Evolutionary conservation across 1,140 invertebrate species (phyloP).

Genomic region (Nilaparvata lugens): DNA sequence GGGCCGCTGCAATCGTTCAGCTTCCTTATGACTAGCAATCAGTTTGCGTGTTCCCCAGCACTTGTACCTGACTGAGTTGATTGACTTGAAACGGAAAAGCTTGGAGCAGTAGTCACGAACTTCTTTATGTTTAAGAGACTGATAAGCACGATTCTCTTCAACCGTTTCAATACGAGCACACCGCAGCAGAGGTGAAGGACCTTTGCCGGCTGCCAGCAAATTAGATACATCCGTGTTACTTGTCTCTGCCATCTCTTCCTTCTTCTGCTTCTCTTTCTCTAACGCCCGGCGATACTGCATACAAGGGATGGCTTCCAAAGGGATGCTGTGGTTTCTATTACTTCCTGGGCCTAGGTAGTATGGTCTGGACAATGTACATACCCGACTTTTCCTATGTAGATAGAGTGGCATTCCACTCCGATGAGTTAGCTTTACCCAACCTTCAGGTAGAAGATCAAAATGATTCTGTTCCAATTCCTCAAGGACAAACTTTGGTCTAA

Average conservation of each 20-base stretch:
- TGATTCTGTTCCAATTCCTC: slow-evolving; percentile 14
- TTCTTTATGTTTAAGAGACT: slow-evolving; percentile 66
- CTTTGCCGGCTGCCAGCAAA: too few species aligned
- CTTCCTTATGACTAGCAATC: slow-evolving; percentile 67
- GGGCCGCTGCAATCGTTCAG: slow-evolving; percentile 65
- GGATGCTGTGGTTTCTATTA: slow-evolving; percentile 80
- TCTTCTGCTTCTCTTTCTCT: slow-evolving; percentile 47
- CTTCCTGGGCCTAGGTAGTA: slow-evolving; percentile 93
- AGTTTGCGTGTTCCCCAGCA: slow-evolving; percentile 86
- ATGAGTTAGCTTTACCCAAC: slow-evolving; percentile 93
- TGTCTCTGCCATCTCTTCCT: slow-evolving; percentile 37
- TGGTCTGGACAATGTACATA: slow-evolving; percentile 81
- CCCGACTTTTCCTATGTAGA: slow-evolving; percentile 71
- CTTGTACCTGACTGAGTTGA: slow-evolving; percentile 39
- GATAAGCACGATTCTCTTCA: slow-evolving; percentile 68
- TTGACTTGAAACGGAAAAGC: slow-evolving; percentile 40
- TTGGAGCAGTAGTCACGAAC: slow-evolving; percentile 75
- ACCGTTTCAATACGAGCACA: slow-evolving; percentile 72
- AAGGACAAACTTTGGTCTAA: slow-evolving; percentile 7
- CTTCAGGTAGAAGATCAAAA: slow-evolving; percentile 79
- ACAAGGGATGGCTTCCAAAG: slow-evolving; percentile 88
- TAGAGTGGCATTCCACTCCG: slow-evolving; percentile 94
- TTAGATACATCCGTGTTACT: slow-evolving; percentile 10
- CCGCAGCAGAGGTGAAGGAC: slow-evolving; percentile 38
- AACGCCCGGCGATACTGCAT: slow-evolving; percentile 77